phyloP scores from a whole-genome alignment of 2,888 invertebrate genomes.

The Acrocera orbiculus region DNA sequence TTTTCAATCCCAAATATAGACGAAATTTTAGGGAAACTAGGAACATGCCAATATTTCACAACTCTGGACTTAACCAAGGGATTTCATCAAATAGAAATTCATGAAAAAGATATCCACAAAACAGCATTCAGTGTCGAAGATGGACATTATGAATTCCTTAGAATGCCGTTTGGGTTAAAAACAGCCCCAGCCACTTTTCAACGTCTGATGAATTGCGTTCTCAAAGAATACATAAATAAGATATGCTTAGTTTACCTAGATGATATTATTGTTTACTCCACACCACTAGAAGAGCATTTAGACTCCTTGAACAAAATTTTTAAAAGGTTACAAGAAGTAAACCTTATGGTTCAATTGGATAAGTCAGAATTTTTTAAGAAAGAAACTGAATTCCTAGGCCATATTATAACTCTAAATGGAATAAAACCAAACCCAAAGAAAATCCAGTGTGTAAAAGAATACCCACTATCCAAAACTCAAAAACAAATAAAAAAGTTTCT shows the following conservation, averaged over 20 bases:
- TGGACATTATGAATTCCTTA: constrained; percentile 19
- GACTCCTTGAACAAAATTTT: constrained; percentile 13
- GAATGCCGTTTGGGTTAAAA: constrained; percentile 24
- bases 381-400: constrained; percentile 15
- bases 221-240: constrained; percentile 15
- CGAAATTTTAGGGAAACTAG: constrained; percentile 11
- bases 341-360: constrained; percentile 15
- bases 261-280: constrained; percentile 16
- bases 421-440: constrained; percentile 18
- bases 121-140: constrained; percentile 19
- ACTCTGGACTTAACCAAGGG: constrained; percentile 3
- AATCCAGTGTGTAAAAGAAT: constrained; percentile 14
- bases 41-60: constrained; percentile 4
- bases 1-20: constrained; percentile 3
- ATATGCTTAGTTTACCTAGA: constrained; percentile 15
- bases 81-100: constrained; percentile 6
- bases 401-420: constrained; percentile 17
- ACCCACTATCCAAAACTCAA: constrained; percentile 13
- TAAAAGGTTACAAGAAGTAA: constrained; percentile 11
- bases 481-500: constrained; percentile 16
- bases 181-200: constrained; percentile 20
- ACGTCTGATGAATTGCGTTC: constrained; percentile 21
- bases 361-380: constrained; percentile 14
- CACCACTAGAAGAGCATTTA: constrained; percentile 17
- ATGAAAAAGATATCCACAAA: constrained; percentile 10